Conservation (phyloP, 2,113 vertebrate genomes). For the Boulengeromyrus knoepffleri region DNA sequence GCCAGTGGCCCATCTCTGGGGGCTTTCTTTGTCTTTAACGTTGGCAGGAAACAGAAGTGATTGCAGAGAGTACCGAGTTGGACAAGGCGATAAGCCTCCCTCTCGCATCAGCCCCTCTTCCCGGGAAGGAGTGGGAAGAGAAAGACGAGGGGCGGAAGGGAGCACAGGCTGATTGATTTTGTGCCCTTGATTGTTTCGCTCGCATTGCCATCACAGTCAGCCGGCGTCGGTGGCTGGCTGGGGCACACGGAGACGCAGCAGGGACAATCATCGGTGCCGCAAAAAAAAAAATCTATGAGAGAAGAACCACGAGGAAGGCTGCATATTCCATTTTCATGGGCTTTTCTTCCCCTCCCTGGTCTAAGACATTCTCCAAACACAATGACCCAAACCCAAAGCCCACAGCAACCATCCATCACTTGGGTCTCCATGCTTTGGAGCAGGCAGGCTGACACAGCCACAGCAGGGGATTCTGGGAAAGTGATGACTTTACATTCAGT, state of each 20-base stretch:
- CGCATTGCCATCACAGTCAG: not conserved
- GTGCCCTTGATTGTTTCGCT: not conserved
- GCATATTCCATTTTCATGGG: not conserved
- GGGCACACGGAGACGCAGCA: not conserved
- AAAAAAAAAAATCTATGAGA: not conserved
- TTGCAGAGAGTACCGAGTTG: not conserved
- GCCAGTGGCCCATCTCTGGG: not conserved
- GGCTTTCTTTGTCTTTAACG: not conserved
- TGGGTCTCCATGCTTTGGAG: not conserved
- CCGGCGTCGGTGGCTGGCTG: not conserved
- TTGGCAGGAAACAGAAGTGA: not conserved
- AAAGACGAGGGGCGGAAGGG: not conserved
- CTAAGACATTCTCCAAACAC: not conserved
- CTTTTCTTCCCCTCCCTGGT: not conserved
- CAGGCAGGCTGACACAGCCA: not conserved
- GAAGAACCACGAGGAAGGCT: not conserved
- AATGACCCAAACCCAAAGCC: not conserved
- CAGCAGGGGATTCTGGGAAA: not conserved
- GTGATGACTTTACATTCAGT: not conserved
- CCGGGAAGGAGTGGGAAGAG: not conserved
- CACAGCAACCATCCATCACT: not conserved
- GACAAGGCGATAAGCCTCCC: not conserved
- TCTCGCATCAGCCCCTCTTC: not conserved
- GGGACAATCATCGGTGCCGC: not conserved
- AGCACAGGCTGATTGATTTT: constrained; percentile 1